phyloP scores from a whole-genome alignment of 2,888 invertebrate species.

The Pinctada fucata region DNA sequence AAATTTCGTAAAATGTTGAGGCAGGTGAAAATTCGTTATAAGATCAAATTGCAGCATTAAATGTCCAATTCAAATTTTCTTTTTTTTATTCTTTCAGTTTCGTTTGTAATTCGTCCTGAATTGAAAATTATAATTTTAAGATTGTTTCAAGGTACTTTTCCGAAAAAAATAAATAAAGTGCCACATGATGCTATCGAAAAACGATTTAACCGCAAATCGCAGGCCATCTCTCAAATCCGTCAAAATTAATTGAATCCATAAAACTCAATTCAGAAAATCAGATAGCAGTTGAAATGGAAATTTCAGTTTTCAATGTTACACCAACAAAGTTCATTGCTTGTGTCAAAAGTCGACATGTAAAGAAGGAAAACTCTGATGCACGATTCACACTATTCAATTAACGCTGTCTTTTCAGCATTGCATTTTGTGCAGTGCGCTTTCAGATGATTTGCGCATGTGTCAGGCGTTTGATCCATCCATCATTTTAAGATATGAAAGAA shows the following conservation, averaged over 20 bases:
- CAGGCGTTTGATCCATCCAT: too few relatives aligned
- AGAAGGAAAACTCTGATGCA: too few relatives aligned
- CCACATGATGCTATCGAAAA: background rate
- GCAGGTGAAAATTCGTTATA: conserved; percentile 1
- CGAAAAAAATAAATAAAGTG: background rate
- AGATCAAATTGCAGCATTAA: background rate
- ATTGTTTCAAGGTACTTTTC: background rate
- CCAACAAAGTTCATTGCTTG: background rate
- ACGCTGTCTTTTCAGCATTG: too few relatives aligned
- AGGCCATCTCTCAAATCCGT: background rate
- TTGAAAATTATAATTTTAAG: background rate
- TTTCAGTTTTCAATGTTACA: background rate
- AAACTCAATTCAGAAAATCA: background rate
- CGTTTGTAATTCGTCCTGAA: background rate
- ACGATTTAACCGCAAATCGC: background rate
- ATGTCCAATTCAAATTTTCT: background rate
- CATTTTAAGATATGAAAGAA: too few relatives aligned
- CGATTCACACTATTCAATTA: too few relatives aligned
- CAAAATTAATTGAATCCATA: background rate
- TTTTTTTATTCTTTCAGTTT: background rate
- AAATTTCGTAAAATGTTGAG: background rate
- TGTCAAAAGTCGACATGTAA: background rate
- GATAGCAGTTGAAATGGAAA: background rate
- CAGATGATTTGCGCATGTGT: too few relatives aligned
- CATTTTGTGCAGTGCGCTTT: too few relatives aligned